Conservation (phyloP, 2,797 vertebrate genomes). For the Bovichtus diacanthus region DNA sequence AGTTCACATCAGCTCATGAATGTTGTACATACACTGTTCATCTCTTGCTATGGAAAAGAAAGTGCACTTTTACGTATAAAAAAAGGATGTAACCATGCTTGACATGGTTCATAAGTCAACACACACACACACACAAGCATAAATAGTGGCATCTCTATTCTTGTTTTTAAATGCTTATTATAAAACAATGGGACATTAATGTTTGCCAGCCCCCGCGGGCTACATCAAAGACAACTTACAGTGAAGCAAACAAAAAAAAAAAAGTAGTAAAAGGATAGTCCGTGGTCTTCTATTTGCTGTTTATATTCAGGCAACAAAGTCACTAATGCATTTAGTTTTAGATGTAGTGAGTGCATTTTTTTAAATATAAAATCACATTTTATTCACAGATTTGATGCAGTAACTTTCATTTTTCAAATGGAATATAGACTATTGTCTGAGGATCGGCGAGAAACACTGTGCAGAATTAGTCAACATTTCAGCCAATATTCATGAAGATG, state of each 20-base stretch:
- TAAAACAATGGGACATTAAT: conserved; percentile 27
- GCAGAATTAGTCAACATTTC: not conserved
- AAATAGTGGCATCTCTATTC: not conserved
- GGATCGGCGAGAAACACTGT: not conserved
- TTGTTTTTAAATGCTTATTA: conserved; percentile 36
- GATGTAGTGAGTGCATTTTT: conserved; percentile 20
- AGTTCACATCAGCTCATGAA: conserved; percentile 2
- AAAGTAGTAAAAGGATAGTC: conserved; percentile 56
- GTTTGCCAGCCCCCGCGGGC: conserved; percentile 13
- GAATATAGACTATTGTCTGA: not conserved
- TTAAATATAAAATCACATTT: conserved; percentile 51
- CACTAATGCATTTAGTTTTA: conserved; percentile 25
- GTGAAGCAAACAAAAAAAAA: conserved; percentile 40
- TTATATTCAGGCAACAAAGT: conserved; percentile 38
- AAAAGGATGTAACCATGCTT: not conserved
- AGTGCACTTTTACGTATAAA: not conserved
- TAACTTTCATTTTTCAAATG: not conserved
- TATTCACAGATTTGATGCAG: not conserved
- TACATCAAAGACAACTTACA: conserved; percentile 35
- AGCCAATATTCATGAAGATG: not conserved
- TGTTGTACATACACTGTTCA: not conserved
- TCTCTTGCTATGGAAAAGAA: not conserved
- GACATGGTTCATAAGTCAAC: not conserved
- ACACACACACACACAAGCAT: not conserved
- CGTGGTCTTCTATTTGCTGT: conserved; percentile 57